A percentile compares a stretch with the other conserved stretches of the same genome.
Evolutionary conservation across 2,113 vertebrate species (phyloP).

Genomic region (Urocitellus parryii): DNA sequence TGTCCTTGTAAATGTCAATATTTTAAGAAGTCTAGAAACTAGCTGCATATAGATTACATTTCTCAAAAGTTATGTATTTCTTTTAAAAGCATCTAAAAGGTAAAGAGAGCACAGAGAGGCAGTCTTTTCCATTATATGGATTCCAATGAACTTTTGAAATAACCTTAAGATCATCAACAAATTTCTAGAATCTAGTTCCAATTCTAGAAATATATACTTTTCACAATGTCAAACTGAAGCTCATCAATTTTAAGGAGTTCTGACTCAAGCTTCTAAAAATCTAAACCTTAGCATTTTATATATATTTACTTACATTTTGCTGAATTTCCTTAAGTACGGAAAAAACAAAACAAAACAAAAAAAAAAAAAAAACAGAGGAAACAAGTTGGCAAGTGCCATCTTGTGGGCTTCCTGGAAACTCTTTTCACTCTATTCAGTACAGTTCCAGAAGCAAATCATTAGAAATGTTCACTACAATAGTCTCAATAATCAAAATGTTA

Average conservation of each 20-base stretch:
- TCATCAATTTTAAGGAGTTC: conserved; percentile 50
- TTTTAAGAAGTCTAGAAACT: conserved; percentile 36
- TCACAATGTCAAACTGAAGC: conserved; percentile 60
- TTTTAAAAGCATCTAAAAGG: not conserved
- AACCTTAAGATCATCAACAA: conserved; percentile 23
- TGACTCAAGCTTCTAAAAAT: conserved; percentile 6
- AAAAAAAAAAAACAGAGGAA: conserved; percentile 62
- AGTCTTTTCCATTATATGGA: not conserved
- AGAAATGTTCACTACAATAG: conserved; percentile 20
- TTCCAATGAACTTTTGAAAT: conserved; percentile 37
- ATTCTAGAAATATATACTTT: conserved; percentile 29
- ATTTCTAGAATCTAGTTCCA: not conserved
- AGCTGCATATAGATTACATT: not conserved
- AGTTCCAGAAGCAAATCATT: conserved; percentile 20
- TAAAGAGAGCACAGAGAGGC: not conserved
- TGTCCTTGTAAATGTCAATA: conserved; percentile 2
- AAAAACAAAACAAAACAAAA: too few species aligned
- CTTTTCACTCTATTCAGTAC: not conserved
- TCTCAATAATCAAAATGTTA: conserved; percentile 59
- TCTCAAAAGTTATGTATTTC: conserved; percentile 3
- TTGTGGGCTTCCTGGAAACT: conserved; percentile 84
- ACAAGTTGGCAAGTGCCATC: conserved; percentile 87
- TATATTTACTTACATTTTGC: conserved; percentile 48
- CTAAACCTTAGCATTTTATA: conserved; percentile 23
- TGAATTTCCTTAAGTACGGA: not conserved